Evolutionary conservation across 2,888 invertebrate species (phyloP).

Genomic region (Dusona sp.): DNA sequence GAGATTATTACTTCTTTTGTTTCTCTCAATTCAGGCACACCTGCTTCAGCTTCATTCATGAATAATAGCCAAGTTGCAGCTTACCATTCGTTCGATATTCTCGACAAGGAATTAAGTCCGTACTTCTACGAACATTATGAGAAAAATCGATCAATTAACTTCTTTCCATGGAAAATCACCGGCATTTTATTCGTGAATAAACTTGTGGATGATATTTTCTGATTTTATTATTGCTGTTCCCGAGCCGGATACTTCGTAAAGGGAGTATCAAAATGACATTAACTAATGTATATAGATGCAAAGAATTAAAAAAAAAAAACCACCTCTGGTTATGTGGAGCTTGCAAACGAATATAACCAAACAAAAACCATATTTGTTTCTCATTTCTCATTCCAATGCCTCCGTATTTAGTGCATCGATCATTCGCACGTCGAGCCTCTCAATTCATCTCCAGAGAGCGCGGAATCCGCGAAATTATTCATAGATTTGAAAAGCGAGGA

Average conservation of each 20-base stretch:
- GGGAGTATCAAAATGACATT: constrained; percentile 56
- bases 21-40: neutral
- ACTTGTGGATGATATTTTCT: constrained; percentile 14
- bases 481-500: constrained; percentile 16
- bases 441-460: constrained; percentile 35
- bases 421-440: constrained; percentile 54
- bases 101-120: neutral
- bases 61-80: neutral
- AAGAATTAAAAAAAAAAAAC: constrained; percentile 34
- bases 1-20: neutral
- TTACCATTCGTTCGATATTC: neutral
- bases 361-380: constrained; percentile 18
- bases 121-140: neutral
- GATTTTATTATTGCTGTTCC: constrained; percentile 51
- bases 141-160: neutral
- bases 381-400: constrained; percentile 7
- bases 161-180: neutral
- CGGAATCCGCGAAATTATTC: constrained; percentile 33
- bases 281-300: constrained; percentile 35
- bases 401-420: constrained; percentile 41
- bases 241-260: constrained; percentile 53
- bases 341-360: constrained; percentile 27
- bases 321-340: constrained; percentile 38
- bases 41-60: constrained; percentile 8
- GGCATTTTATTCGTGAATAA: neutral